Conservation (phyloP, 2,113 vertebrate species). For the Pygoscelis antarcticus region DNA sequence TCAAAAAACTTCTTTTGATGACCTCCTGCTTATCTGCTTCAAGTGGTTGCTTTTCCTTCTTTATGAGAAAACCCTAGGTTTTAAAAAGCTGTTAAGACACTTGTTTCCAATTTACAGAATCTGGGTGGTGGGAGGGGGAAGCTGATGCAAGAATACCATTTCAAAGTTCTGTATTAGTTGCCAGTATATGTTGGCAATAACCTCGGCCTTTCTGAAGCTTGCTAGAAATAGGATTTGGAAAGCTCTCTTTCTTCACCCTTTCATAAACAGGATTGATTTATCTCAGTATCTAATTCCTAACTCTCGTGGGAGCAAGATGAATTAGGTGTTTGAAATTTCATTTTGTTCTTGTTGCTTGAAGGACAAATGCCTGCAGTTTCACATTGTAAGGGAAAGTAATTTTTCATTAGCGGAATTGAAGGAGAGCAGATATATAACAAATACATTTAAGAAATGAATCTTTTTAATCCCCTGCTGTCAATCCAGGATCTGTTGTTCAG, state of each 20-base stretch:
- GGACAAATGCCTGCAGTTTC: not conserved
- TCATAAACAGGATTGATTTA: not conserved
- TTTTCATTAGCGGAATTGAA: not conserved
- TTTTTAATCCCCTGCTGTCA: not conserved
- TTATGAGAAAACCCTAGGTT: not conserved
- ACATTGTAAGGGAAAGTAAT: not conserved
- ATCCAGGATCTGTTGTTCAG: not conserved
- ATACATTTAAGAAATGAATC: not conserved
- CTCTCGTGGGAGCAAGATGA: not conserved
- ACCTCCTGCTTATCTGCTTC: not conserved
- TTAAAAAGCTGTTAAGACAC: not conserved
- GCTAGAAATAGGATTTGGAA: not conserved
- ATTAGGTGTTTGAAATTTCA: not conserved
- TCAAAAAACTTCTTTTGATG: not conserved
- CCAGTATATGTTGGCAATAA: not conserved
- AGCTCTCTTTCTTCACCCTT: not conserved
- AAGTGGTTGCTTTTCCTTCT: not conserved
- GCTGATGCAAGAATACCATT: not conserved
- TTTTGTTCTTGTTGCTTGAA: not conserved
- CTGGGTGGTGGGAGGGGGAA: not conserved
- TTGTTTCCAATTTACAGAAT: not conserved
- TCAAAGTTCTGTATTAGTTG: not conserved
- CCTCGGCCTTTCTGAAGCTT: not conserved
- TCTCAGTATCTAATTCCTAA: not conserved
- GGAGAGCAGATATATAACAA: not conserved